Evolutionary conservation across 2,113 vertebrate genomes (phyloP).

Genomic region (Bufo bufo): DNA sequence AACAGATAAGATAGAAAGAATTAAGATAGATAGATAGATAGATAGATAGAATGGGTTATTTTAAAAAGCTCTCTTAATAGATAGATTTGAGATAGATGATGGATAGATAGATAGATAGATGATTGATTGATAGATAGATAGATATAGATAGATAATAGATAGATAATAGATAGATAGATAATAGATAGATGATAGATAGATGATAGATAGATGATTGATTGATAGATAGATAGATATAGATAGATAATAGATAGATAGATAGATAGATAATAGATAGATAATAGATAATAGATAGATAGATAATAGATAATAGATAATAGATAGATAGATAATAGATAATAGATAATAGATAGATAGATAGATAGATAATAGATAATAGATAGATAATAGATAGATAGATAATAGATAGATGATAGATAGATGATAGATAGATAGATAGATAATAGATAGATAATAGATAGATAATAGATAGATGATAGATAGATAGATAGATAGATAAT

Average conservation of each 20-base stretch:
- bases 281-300: constrained; percentile 23
- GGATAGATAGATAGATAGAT: neutral
- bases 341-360: constrained; percentile 12
- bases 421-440: neutral
- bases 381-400: neutral
- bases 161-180: no score
- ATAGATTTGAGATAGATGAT: neutral
- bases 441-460: neutral
- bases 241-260: neutral
- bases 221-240: no score
- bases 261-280: neutral
- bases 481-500: neutral
- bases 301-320: neutral
- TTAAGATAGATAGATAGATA: neutral
- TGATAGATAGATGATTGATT: no score
- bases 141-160: no score
- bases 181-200: no score
- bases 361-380: constrained; percentile 8
- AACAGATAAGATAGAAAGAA: neutral
- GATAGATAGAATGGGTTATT: neutral
- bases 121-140: neutral
- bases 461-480: neutral
- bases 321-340: neutral
- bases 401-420: constrained; percentile 9
- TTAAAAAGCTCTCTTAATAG: no score